phyloP scores from a whole-genome alignment of 2,113 vertebrate species.

The Pogona vitticeps region DNA sequence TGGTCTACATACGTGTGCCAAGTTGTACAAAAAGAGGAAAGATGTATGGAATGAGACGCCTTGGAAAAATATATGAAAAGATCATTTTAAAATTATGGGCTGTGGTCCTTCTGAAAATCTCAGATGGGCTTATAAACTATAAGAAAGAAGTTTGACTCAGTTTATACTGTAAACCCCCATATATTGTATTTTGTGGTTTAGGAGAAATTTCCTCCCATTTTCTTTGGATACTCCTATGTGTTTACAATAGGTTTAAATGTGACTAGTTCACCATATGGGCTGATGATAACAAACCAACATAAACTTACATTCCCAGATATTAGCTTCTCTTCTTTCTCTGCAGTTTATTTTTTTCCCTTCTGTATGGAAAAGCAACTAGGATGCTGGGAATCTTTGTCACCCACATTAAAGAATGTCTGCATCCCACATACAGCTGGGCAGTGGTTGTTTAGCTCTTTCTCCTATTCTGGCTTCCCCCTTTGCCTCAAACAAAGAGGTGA shows the following conservation, averaged over 20 bases:
- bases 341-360: background rate
- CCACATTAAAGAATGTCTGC: background rate
- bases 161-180: background rate
- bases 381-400: background rate
- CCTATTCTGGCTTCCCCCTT: background rate
- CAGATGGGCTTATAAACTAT: conserved; percentile 2
- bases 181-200: conserved; percentile 10
- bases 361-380: background rate
- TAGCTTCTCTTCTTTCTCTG: background rate
- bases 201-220: conserved; percentile 31
- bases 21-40: background rate
- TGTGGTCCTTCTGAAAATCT: conserved; percentile 18
- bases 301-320: background rate
- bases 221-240: conserved; percentile 20
- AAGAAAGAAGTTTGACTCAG: conserved; percentile 14
- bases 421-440: background rate
- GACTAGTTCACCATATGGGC: background rate
- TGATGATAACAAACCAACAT: background rate
- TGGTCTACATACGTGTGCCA: background rate
- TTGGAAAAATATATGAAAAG: background rate
- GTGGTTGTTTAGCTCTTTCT: background rate
- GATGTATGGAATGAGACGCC: too few species aligned
- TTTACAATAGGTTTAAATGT: conserved; percentile 17
- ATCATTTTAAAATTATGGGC: background rate
- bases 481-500: too few species aligned